A percentile compares a stretch with the other conserved stretches of the same genome.
Conservation (phyloP, 2,797 vertebrate genomes). For the Loris lydekkerianus region DNA sequence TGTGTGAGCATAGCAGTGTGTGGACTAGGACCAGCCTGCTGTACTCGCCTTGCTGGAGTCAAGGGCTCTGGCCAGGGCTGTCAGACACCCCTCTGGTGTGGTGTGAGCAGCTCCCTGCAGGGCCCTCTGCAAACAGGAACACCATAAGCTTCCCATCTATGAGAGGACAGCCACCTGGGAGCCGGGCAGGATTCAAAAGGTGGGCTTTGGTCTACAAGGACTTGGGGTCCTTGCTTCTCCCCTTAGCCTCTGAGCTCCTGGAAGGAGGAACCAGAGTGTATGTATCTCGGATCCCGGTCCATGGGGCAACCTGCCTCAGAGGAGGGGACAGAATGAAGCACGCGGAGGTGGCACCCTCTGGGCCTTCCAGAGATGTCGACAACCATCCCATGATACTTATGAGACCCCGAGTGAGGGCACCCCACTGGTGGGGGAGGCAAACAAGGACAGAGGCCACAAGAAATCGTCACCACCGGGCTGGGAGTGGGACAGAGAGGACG, state of each 20-base stretch:
- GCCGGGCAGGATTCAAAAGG: neutral
- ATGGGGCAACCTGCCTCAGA: neutral
- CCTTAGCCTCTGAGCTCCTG: neutral
- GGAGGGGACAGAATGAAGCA: neutral
- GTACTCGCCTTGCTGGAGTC: neutral
- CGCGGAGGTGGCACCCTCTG: neutral
- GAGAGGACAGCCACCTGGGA: neutral
- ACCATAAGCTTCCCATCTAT: neutral
- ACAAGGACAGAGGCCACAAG: neutral
- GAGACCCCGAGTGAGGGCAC: neutral
- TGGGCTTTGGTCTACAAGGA: neutral
- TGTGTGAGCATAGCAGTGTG: neutral
- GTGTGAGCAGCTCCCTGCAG: neutral
- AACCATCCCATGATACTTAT: no score
- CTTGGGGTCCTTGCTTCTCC: neutral
- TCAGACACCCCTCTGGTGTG: neutral
- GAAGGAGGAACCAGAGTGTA: neutral
- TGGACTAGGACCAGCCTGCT: neutral
- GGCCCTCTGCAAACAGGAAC: no score
- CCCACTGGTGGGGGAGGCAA: neutral
- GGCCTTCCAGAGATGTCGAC: neutral
- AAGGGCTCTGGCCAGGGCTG: neutral
- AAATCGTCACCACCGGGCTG: neutral
- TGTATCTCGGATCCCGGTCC: neutral
- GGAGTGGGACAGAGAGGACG: neutral